Conservation (phyloP, 1,140 invertebrate genomes). For the Hormaphis cornu region DNA sequence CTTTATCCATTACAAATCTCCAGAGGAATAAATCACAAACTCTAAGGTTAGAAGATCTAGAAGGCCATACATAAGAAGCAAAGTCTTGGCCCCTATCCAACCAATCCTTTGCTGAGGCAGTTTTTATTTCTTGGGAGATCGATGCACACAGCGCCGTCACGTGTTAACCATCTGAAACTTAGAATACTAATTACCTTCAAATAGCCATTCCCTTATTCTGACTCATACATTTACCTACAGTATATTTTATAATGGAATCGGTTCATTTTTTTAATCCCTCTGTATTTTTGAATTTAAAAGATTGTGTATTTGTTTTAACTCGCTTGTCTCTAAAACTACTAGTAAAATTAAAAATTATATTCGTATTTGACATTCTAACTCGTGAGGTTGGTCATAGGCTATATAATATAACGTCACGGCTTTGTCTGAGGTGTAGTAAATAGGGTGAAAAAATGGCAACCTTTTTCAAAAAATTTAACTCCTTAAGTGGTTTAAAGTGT, state of each 20-base stretch:
- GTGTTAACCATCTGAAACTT: not conserved
- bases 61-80: not conserved
- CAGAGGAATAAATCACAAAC: not conserved
- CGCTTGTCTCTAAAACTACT: too few species aligned
- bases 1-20: not conserved
- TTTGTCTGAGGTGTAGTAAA: too few species aligned
- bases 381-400: too few species aligned
- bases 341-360: too few species aligned
- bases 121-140: not conserved
- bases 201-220: not conserved
- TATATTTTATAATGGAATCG: not conserved
- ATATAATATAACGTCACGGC: too few species aligned
- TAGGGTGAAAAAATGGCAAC: too few species aligned
- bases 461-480: too few species aligned
- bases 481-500: too few species aligned
- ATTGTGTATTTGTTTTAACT: too few species aligned
- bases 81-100: not conserved
- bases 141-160: not conserved
- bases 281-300: too few species aligned
- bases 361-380: too few species aligned
- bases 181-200: not conserved
- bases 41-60: not conserved
- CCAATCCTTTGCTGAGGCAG: not conserved
- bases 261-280: not conserved
- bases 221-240: not conserved